Evolutionary conservation across 2,888 invertebrate genomes (phyloP).

Genomic region (Zygothrica quintamaculata): DNA sequence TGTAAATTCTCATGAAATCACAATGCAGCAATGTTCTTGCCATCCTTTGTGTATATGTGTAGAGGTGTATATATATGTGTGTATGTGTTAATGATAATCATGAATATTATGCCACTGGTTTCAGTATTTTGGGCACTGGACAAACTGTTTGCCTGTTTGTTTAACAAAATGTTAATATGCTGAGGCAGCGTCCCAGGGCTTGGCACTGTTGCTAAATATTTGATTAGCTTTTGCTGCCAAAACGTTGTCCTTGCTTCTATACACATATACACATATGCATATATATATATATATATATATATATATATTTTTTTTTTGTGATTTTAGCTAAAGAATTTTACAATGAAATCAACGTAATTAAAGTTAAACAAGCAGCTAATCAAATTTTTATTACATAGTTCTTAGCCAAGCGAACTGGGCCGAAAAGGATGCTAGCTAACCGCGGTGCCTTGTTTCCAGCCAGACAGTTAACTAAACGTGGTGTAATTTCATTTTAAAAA

Average conservation of each 20-base stretch:
- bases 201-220: slow-evolving; percentile 62
- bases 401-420: slow-evolving; percentile 36
- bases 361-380: slow-evolving; percentile 80
- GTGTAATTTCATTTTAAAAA: slow-evolving; percentile 77
- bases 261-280: neutral
- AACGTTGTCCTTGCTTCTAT: slow-evolving; percentile 4
- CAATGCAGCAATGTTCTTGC: slow-evolving; percentile 38
- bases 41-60: slow-evolving; percentile 10
- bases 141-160: slow-evolving; percentile 55
- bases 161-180: slow-evolving; percentile 57
- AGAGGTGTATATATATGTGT: slow-evolving; percentile 17
- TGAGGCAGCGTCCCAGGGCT: slow-evolving; percentile 46
- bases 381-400: slow-evolving; percentile 70
- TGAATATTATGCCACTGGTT: slow-evolving; percentile 66
- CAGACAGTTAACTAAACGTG: slow-evolving; percentile 66
- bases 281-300: neutral
- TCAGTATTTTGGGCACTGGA: slow-evolving; percentile 31
- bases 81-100: slow-evolving; percentile 70
- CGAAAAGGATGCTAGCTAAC: neutral
- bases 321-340: slow-evolving; percentile 25
- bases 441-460: neutral
- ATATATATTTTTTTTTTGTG: neutral
- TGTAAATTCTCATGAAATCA: slow-evolving; percentile 46
- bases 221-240: slow-evolving; percentile 51
- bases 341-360: slow-evolving; percentile 75